Evolutionary conservation across 2,113 vertebrate species (phyloP).

Genomic region (Bubalus kerabau): DNA sequence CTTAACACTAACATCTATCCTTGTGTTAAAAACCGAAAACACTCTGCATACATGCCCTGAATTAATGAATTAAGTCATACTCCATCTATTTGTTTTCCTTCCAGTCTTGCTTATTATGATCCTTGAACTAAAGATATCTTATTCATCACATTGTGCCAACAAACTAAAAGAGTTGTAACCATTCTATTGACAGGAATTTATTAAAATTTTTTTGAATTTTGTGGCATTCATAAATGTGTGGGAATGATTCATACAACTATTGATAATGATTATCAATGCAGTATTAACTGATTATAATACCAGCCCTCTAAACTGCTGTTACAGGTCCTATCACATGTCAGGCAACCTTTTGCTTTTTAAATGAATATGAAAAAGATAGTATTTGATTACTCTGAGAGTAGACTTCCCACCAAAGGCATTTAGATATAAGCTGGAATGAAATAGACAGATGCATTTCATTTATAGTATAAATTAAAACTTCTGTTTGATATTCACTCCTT

Average conservation of each 20-base stretch:
- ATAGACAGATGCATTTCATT: slow-evolving; percentile 18
- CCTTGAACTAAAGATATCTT: neutral
- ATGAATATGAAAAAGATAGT: neutral
- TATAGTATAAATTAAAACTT: neutral
- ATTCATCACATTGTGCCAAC: neutral
- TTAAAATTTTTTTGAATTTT: neutral
- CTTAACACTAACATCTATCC: neutral
- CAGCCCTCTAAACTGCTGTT: neutral
- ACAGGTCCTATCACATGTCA: neutral
- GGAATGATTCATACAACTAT: neutral
- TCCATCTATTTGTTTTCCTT: neutral
- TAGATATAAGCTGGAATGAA: neutral
- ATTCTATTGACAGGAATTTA: neutral
- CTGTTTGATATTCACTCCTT: slow-evolving; percentile 23
- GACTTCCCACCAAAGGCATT: neutral
- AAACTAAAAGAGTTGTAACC: neutral
- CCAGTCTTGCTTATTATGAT: neutral
- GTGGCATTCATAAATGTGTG: neutral
- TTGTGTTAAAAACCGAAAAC: neutral
- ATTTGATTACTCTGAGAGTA: neutral
- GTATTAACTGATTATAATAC: neutral
- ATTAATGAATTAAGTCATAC: neutral
- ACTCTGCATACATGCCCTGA: neutral
- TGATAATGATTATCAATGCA: neutral
- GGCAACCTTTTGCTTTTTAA: neutral